Evolutionary conservation across 2,113 vertebrate species (phyloP).

Genomic region (Anolis sagrei): DNA sequence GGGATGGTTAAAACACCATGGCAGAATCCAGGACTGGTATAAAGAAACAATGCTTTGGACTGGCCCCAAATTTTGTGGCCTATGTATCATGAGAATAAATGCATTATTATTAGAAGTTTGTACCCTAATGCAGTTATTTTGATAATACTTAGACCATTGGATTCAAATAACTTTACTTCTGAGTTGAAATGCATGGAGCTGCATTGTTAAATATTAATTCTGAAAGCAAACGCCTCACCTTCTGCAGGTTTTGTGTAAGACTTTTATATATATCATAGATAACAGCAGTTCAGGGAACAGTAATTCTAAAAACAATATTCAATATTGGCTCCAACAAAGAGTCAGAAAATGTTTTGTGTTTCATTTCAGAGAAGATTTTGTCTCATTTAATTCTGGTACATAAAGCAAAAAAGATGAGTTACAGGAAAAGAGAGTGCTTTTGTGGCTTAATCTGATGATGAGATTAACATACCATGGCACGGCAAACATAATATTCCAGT

Average conservation of each 20-base stretch:
- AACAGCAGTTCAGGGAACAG: conserved; percentile 52
- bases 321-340: conserved; percentile 51
- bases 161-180: neutral
- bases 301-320: conserved; percentile 46
- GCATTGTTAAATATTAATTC: conserved; percentile 21
- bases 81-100: too few species aligned
- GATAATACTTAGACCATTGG: neutral
- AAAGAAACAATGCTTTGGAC: too few species aligned
- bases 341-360: conserved; percentile 23
- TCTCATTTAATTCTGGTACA: conserved; percentile 49
- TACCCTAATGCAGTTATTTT: too few species aligned
- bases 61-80: too few species aligned
- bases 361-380: conserved; percentile 58
- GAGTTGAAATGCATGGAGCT: neutral
- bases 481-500: neutral
- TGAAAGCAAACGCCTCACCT: conserved; percentile 8
- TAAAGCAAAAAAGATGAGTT: neutral
- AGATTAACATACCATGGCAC: neutral
- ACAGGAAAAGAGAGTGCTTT: neutral
- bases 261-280: too few species aligned
- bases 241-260: conserved; percentile 34
- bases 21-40: too few species aligned
- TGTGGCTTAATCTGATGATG: neutral
- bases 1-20: too few species aligned
- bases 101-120: too few species aligned